phyloP scores from a whole-genome alignment of 2,888 invertebrate species.

The Ectropis crepuscularia region DNA sequence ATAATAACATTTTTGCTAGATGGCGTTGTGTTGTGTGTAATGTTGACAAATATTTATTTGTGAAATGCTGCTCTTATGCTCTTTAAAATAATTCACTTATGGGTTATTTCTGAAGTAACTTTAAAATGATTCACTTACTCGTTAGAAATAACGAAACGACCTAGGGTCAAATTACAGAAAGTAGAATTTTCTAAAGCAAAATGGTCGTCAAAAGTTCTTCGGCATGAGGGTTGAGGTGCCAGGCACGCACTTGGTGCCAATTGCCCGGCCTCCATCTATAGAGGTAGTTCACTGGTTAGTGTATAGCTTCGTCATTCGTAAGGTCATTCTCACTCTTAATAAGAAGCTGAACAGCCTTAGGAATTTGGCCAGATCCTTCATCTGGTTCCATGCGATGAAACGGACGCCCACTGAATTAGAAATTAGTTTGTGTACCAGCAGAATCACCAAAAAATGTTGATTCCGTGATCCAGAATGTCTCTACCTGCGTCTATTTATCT shows the following conservation, averaged over 20 bases:
- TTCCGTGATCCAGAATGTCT: slow-evolving; percentile 63
- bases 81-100: no score
- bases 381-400: slow-evolving; percentile 77
- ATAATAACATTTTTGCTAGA: no score
- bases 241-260: slow-evolving; percentile 75
- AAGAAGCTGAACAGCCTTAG: slow-evolving; percentile 28
- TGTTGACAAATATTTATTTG: no score
- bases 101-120: no score
- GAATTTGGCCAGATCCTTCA: slow-evolving; percentile 66
- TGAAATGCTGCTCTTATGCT: no score
- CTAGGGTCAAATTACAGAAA: background rate
- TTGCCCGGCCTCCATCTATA: slow-evolving; percentile 53
- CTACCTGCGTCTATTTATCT: slow-evolving; percentile 66
- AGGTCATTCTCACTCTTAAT: slow-evolving; percentile 42
- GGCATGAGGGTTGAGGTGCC: slow-evolving; percentile 60
- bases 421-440: slow-evolving; percentile 43
- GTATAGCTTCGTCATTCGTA: slow-evolving; percentile 24
- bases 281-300: slow-evolving; percentile 71
- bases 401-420: slow-evolving; percentile 61
- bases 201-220: slow-evolving; percentile 77
- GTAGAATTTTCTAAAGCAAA: slow-evolving; percentile 41
- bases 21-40: no score
- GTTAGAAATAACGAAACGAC: no score
- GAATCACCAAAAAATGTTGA: slow-evolving; percentile 54
- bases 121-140: no score